Evolutionary conservation across 2,888 invertebrate genomes (phyloP).

Genomic region (Esperia sulphurella): DNA sequence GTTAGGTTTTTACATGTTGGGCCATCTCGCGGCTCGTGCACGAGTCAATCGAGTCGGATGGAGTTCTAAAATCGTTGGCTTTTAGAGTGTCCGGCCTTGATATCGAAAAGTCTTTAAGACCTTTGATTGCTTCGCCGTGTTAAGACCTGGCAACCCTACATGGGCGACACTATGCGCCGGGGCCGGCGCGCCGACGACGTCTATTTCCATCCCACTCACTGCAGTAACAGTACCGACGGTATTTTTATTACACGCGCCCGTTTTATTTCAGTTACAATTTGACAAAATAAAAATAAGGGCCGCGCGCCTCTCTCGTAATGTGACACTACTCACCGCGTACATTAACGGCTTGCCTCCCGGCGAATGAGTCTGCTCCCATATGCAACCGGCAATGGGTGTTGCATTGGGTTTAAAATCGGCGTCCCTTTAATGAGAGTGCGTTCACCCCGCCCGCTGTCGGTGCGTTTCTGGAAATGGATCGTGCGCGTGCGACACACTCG

Average conservation of each 20-base stretch:
- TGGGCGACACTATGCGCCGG: too few species aligned
- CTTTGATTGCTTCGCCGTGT: too few species aligned
- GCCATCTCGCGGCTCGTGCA: too few species aligned
- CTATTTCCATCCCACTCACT: too few species aligned
- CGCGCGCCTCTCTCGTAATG: neutral
- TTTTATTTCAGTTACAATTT: neutral
- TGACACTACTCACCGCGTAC: neutral
- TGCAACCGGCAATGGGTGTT: neutral
- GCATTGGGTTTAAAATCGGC: neutral
- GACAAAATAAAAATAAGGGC: neutral
- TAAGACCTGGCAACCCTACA: too few species aligned
- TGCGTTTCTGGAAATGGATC: neutral
- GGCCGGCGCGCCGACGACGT: conserved; percentile 59
- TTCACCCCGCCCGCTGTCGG: neutral
- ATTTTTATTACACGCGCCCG: conserved; percentile 68
- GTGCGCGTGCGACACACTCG: neutral
- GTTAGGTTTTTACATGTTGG: too few species aligned
- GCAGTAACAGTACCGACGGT: conserved; percentile 76
- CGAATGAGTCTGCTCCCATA: neutral
- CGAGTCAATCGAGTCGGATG: too few species aligned
- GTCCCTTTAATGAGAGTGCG: neutral
- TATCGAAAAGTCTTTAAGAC: too few species aligned
- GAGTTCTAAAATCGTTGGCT: too few species aligned
- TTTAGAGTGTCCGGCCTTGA: too few species aligned
- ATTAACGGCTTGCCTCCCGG: neutral